Base-by-base conservation (phyloP, 2,888 invertebrate species). In the Xanthorhoe designata region DNA sequence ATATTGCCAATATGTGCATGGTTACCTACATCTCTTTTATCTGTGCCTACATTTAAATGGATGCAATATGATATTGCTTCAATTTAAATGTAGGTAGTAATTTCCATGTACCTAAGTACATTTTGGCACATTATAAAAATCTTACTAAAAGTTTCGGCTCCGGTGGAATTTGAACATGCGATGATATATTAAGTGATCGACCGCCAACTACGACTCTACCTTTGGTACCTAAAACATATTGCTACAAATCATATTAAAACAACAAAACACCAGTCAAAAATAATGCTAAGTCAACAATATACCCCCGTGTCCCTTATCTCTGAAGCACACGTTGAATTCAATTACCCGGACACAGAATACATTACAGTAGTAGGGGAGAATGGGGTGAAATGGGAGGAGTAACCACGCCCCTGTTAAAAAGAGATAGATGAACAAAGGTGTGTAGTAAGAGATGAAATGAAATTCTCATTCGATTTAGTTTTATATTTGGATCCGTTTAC, bases 291-390 rank as follows among this genome's bases (percentile, higher is more conserved):
- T 42, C 55, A 60, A 55, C 60, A 60, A 19, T 18, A 57, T 29
- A 29, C 61, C 57, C 58, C 45, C 63, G 18, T 8, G 35, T 38
- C 32, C 24, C 73, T 74, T 74, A 74, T 74, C 73, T 69, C 47
- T 29, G 8, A 24, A 70, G 63, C 73, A 74, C 73, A 74, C 73
- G 68, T 66, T 69, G 66, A 47, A 61, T 69, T 69, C 65, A 69
- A 69, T 66, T 63, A 66, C 45, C 62, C 42, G n/a, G 55, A 59
- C 66, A 53, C 64, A 59, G 66, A 51, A 62, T 62, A 51, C 29
- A 9, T 32, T 15, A n/a, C 35, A 59, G 51, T 55, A 9, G 5
- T 6, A 32, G 59, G 59, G 62, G 49, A n/a, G 47, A 47, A 45
- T 17, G 29, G 68, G 71, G 66, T 50, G 57, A 55, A 54, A 53